Conservation (phyloP, 2,113 vertebrate species). For the Nyctibius bracteatus region DNA sequence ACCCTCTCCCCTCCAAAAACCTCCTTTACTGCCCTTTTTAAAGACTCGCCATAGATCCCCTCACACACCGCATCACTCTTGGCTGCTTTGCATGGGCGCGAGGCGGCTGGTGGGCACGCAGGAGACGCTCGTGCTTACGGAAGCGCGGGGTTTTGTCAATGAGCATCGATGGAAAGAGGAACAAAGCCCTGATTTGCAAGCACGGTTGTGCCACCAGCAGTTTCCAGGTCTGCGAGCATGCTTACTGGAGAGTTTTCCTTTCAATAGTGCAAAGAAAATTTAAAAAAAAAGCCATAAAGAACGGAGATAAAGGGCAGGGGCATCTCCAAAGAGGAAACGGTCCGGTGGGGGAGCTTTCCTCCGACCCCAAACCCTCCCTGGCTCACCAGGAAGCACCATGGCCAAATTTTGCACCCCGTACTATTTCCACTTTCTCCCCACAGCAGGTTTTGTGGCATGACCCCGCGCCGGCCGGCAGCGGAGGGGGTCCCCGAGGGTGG, state of each 20-base stretch:
- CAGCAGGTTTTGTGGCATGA: accelerated
- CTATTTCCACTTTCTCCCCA: not conserved
- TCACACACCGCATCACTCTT: accelerated
- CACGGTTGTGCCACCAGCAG: not conserved
- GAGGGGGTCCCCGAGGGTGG: not conserved
- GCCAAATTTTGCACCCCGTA: not conserved
- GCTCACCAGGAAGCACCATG: not conserved
- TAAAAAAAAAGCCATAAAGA: not conserved
- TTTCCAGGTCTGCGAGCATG: not conserved
- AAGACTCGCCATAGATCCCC: not conserved
- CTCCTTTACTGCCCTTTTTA: not conserved
- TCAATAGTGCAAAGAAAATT: not conserved
- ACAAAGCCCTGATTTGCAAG: conserved; percentile 13
- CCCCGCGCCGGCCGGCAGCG: accelerated
- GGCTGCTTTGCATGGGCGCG: not conserved
- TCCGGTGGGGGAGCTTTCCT: not conserved
- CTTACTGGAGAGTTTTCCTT: not conserved
- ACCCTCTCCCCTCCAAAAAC: not conserved
- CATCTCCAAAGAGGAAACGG: not conserved
- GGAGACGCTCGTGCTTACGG: not conserved
- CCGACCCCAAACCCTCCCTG: not conserved
- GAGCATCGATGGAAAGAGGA: not conserved
- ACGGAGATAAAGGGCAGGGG: not conserved
- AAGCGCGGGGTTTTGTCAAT: not conserved
- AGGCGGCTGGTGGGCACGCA: not conserved